A percentile compares a stretch with the other conserved stretches of the same genome.
These are phyloP conservation scores for Genyomyrus donnyi DNA, from an alignment of 2,113 vertebrate species.

Conservation along the genomic window DNA sequence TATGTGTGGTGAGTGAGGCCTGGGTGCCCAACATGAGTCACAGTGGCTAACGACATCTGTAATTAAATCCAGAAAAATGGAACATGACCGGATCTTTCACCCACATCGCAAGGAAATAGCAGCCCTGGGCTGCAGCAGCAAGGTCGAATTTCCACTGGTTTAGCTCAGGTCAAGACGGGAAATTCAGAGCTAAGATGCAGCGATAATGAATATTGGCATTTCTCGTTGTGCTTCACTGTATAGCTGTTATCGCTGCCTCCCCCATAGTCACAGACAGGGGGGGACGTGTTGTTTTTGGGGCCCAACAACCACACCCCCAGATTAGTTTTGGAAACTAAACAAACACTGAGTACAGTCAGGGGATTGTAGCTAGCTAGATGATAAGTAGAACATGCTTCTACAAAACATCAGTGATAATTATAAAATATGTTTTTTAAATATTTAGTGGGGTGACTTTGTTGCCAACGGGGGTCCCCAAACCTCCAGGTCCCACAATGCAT, in stretches of 20 bases:
- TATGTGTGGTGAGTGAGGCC: background rate
- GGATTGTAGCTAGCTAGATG: background rate
- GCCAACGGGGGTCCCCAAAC: background rate
- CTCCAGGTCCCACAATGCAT: background rate
- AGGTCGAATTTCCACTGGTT: background rate
- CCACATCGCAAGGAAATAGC: background rate
- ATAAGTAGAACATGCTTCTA: background rate
- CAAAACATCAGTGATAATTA: background rate
- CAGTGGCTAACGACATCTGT: background rate
- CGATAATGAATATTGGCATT: background rate
- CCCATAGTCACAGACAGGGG: background rate
- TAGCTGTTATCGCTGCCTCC: background rate
- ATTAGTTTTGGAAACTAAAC: background rate
- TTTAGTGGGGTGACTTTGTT: background rate
- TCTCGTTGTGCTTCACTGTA: background rate
- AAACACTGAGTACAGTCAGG: background rate
- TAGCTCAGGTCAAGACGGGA: background rate
- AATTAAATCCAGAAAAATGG: background rate
- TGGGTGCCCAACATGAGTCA: background rate
- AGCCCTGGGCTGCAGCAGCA: background rate
- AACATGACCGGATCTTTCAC: background rate
- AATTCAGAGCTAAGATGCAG: background rate
- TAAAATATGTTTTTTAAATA: background rate
- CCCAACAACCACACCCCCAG: background rate
- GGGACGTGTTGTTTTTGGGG: background rate